Evolutionary conservation across 2,888 invertebrate genomes (phyloP), one percentile per base, ranked within the genome.

Genomic region (Erannis defoliaria): DNA sequence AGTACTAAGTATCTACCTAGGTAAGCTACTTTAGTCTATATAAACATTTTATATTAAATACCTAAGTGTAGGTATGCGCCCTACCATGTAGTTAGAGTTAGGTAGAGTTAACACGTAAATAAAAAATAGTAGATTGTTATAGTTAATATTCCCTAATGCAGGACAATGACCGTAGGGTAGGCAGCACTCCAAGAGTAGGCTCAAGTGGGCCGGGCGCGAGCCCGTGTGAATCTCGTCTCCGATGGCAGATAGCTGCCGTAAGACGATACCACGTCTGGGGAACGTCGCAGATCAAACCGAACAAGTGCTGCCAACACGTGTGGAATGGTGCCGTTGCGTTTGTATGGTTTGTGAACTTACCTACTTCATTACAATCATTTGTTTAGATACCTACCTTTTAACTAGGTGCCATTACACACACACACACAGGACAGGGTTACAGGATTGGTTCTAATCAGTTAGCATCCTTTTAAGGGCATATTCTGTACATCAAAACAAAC

Each of bases 191-290:
- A 70, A 64, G 66, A 48, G 31, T 33, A 31, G 56, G 21, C 66
- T 80, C 74, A 81, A 80, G 79, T 80, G 82, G 78, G 69, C 64
- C 68, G 35, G 46, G 38, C 69, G 85, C 43, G 9, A 19, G 23
- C 45, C 76, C 90, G 90, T 91, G 91, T 90, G 92, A 91, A 86
- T 82, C 75, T 75, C 76, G 75, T 75, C 72, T 70, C 66, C 68
- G 75, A 75, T 67, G 77, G 73, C 70, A 73, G 76, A 78, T 74
- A 75, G 74, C 72, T 71, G 75, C 70, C 70, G 91, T 88, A 91
- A 91, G 88, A 70, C 76, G 91, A 91, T 83, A 91, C 85, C 78
- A 72, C 76, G 90, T 90, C 92, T 91, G 91, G 86, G 75, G 82
- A 87, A 70, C 85, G 84, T 90, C 88, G 84, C 55, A 72, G 70